Conservation (phyloP, 2,888 invertebrate species). For the Holacanthella duospinosa region DNA sequence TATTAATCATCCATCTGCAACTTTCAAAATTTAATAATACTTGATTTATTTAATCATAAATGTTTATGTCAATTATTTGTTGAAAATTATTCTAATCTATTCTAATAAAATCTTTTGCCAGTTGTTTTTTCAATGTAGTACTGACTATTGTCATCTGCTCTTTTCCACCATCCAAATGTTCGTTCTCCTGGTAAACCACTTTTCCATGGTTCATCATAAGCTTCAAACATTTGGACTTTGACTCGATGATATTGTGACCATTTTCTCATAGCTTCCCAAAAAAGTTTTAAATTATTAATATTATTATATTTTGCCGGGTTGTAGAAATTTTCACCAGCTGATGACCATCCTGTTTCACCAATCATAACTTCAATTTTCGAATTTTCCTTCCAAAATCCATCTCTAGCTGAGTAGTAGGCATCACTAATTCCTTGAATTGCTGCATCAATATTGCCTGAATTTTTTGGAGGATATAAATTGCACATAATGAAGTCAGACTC, state of each 20-base stretch:
- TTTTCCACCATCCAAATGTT: conserved; percentile 34
- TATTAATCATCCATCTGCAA: too few relatives aligned
- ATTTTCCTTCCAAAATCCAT: conserved; percentile 28
- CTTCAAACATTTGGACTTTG: conserved; percentile 36
- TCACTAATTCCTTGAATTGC: conserved; percentile 30
- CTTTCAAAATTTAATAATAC: too few relatives aligned
- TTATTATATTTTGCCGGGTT: conserved; percentile 25
- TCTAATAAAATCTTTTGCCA: conserved; percentile 15
- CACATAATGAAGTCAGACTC: conserved; percentile 36
- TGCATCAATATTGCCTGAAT: conserved; percentile 17
- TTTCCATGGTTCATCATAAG: conserved; percentile 37
- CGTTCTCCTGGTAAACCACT: conserved; percentile 21
- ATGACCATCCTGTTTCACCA: conserved; percentile 37
- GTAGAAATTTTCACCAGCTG: conserved; percentile 22
- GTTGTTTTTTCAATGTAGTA: conserved; percentile 30
- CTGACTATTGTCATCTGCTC: conserved; percentile 18
- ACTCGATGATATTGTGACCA: conserved; percentile 21
- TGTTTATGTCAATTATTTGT: too few relatives aligned
- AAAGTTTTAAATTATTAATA: conserved; percentile 20
- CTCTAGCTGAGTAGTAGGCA: conserved; percentile 25
- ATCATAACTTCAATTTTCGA: conserved; percentile 29
- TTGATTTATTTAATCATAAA: too few relatives aligned
- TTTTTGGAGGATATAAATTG: conserved; percentile 31
- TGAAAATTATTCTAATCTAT: too few relatives aligned
- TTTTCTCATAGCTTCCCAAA: conserved; percentile 28